Evolutionary conservation across 2,888 invertebrate species (phyloP).

Genomic region (Cheilosia scutellata): DNA sequence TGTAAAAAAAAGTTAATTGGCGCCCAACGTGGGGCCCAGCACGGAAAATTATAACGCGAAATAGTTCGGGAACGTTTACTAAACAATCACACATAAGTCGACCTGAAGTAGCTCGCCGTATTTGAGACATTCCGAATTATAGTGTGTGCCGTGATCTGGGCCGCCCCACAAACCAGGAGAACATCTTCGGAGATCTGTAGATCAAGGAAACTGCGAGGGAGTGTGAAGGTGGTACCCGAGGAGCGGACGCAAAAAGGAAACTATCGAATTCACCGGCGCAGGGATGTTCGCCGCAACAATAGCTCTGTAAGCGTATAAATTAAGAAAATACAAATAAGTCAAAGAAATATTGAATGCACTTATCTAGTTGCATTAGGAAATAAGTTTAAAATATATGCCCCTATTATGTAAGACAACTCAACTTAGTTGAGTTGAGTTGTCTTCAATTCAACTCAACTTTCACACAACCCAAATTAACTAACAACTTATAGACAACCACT

Average conservation of each 20-base stretch:
- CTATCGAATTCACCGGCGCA: not conserved
- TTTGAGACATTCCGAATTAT: not conserved
- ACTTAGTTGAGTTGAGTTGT: no score
- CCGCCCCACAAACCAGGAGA: not conserved
- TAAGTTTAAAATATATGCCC: no score
- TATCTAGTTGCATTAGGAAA: no score
- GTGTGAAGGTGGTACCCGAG: not conserved
- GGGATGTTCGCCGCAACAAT: not conserved
- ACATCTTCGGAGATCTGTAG: slow-evolving; percentile 2
- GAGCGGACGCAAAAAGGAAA: slow-evolving; percentile 11
- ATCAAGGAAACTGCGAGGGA: slow-evolving; percentile 3
- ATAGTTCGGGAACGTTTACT: not conserved
- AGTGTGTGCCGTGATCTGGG: not conserved
- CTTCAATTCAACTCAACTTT: no score
- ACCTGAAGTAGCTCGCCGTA: not conserved
- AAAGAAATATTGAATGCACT: no score
- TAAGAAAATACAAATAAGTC: not conserved
- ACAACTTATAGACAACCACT: no score
- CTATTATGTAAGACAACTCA: no score
- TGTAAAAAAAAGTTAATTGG: slow-evolving; percentile 14
- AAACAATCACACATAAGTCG: not conserved
- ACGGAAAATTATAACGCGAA: not conserved
- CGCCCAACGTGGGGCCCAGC: slow-evolving; percentile 23
- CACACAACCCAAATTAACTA: no score
- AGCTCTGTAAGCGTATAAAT: not conserved